phyloP scores from a whole-genome alignment of 2,113 vertebrate genomes.

The Ictalurus punctatus region DNA sequence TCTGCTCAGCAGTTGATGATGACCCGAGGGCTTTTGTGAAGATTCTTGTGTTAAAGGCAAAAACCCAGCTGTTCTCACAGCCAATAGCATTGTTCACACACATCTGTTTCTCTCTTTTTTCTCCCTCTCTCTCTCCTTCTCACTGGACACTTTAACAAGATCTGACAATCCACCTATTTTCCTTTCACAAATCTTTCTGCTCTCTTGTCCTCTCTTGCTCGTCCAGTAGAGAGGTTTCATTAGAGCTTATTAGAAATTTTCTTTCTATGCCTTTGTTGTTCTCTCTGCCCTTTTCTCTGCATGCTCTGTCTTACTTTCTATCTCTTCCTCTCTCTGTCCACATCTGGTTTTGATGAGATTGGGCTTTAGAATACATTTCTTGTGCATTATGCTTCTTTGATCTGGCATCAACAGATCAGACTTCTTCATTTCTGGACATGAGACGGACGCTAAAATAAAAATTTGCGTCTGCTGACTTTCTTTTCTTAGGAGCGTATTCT shows the following conservation, averaged over 20 bases:
- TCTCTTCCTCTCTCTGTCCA: slow-evolving; percentile 36
- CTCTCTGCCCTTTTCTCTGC: slow-evolving; percentile 43
- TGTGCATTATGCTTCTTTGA: slow-evolving; percentile 61
- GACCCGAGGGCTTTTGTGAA: neutral
- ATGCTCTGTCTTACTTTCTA: neutral
- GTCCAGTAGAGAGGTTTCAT: neutral
- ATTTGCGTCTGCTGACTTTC: neutral
- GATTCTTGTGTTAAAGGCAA: slow-evolving; percentile 4
- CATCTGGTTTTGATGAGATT: slow-evolving; percentile 69
- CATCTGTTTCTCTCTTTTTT: neutral
- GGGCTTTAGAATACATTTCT: slow-evolving; percentile 52
- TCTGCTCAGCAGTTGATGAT: neutral
- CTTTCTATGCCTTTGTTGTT: slow-evolving; percentile 37
- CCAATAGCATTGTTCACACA: slow-evolving; percentile 21
- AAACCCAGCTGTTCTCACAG: slow-evolving; percentile 22
- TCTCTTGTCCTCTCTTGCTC: neutral
- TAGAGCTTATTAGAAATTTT: slow-evolving; percentile 43
- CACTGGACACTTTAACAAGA: slow-evolving; percentile 10
- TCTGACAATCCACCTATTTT: neutral
- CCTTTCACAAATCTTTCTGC: neutral
- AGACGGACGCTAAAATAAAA: slow-evolving; percentile 31
- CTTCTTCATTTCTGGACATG: slow-evolving; percentile 51
- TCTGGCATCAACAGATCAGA: slow-evolving; percentile 46
- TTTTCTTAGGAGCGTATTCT: neutral
- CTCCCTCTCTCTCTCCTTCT: neutral